Evolutionary conservation across 2,888 invertebrate species (phyloP).

Genomic region (Melolontha melolontha): DNA sequence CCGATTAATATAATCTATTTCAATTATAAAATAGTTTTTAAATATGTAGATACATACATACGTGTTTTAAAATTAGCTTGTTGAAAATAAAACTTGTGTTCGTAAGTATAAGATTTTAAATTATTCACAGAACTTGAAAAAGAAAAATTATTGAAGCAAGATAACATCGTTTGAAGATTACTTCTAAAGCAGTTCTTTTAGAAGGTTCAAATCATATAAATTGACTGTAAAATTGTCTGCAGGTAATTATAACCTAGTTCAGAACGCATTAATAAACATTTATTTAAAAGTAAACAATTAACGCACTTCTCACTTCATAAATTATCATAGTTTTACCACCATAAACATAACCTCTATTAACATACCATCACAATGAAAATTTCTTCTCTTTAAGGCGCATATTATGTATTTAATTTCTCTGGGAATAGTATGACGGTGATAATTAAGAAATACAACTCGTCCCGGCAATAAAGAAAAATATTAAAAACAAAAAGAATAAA

Average conservation of each 20-base stretch:
- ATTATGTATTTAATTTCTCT: neutral
- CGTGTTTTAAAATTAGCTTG: no score
- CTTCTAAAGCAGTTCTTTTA: neutral
- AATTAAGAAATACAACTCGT: constrained; percentile 34
- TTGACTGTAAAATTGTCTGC: neutral
- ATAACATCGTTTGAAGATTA: neutral
- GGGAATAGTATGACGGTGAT: neutral
- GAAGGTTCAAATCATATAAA: constrained; percentile 13
- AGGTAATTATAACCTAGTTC: no score
- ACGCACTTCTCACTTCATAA: constrained; percentile 31
- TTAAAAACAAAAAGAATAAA: neutral
- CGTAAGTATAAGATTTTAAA: no score
- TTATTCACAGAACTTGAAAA: no score
- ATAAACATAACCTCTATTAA: constrained; percentile 1
- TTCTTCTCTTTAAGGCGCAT: constrained; percentile 1
- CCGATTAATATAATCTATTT: no score
- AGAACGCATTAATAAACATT: constrained; percentile 8
- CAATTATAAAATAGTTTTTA: no score
- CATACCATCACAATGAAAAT: constrained; percentile 25
- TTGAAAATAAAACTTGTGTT: no score
- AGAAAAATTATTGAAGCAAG: no score
- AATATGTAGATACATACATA: no score
- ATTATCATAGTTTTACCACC: constrained; percentile 25
- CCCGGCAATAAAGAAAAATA: neutral
- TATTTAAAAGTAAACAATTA: constrained; percentile 12